Conservation (phyloP, 2,797 vertebrate genomes). For the Pangasius larnaudii region DNA sequence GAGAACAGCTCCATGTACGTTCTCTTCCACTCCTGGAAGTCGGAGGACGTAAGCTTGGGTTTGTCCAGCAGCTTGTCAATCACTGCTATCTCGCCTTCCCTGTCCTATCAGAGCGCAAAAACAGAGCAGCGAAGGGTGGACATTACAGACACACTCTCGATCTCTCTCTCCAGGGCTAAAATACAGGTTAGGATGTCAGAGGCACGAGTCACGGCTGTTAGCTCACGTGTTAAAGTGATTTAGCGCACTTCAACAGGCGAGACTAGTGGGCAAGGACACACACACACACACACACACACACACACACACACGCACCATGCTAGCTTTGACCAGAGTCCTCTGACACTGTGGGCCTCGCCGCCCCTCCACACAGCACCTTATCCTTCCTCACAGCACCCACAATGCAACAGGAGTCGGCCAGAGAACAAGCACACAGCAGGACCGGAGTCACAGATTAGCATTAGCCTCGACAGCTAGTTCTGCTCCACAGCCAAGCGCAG, state of each 20-base stretch:
- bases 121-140: constrained; percentile 73
- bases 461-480: constrained; percentile 26
- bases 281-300: constrained; percentile 44
- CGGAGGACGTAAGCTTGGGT: constrained; percentile 91
- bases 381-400: constrained; percentile 54
- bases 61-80: constrained; percentile 96
- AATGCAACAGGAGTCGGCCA: constrained; percentile 57
- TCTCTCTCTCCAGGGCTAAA: constrained; percentile 14
- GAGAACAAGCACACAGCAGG: constrained; percentile 53
- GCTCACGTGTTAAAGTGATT: constrained; percentile 50
- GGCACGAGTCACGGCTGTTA: constrained; percentile 45
- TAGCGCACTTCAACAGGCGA: constrained; percentile 37
- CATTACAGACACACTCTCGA: constrained; percentile 61
- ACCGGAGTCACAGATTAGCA: constrained; percentile 35
- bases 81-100: constrained; percentile 96
- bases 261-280: constrained; percentile 32
- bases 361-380: constrained; percentile 39
- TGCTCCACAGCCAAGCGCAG: constrained; percentile 32
- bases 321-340: constrained; percentile 57
- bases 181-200: constrained; percentile 48
- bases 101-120: constrained; percentile 86
- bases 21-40: constrained; percentile 97
- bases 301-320: constrained; percentile 56
- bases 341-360: constrained; percentile 54
- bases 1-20: constrained; percentile 93